Conservation (phyloP, 2,113 vertebrate species). For the Henicopernis longicauda region DNA sequence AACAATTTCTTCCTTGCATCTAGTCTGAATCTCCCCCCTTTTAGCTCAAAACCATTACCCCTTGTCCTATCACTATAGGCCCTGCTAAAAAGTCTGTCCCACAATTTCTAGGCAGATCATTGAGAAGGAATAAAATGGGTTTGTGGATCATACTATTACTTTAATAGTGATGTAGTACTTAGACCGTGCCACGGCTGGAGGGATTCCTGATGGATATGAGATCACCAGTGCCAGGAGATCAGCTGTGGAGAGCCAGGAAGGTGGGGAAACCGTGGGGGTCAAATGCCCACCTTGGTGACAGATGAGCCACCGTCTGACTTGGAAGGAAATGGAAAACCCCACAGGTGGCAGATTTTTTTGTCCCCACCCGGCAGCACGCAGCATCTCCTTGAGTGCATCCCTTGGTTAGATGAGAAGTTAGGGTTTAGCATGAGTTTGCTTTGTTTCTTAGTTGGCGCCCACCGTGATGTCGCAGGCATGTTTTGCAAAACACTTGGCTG, state of each 20-base stretch:
- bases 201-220: background rate
- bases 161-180: background rate
- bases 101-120: background rate
- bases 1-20: accelerated
- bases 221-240: background rate
- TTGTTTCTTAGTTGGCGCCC: background rate
- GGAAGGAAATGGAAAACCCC: background rate
- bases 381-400: background rate
- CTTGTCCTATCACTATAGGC: background rate
- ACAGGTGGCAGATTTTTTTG: background rate
- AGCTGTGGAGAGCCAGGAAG: background rate
- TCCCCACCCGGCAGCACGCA: background rate
- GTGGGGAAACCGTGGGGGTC: no score
- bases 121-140: background rate
- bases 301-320: background rate
- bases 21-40: background rate
- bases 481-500: background rate
- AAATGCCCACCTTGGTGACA: background rate
- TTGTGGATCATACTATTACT: background rate
- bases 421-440: background rate
- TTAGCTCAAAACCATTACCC: background rate
- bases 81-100: background rate
- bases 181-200: background rate
- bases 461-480: background rate
- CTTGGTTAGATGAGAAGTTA: background rate